A percentile compares a stretch with the other conserved stretches of the same genome.
phyloP scores from a whole-genome alignment of 2,888 invertebrate genomes.

The Eremobia ochroleuca region DNA sequence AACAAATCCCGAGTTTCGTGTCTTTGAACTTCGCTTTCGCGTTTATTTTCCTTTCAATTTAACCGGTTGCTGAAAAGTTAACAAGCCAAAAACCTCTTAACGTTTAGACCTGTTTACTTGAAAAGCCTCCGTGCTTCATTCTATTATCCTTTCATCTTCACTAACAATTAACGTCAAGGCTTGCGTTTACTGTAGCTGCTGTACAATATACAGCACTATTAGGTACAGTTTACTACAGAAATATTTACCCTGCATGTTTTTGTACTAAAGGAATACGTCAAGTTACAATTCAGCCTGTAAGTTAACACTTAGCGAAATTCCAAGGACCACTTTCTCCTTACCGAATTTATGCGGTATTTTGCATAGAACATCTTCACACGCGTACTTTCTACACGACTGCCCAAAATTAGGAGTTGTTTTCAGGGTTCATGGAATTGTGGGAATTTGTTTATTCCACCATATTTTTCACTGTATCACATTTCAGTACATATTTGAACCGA shows the following conservation, averaged over 20 bases:
- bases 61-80: slow-evolving; percentile 13
- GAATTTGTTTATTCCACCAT: no score
- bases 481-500: not conserved
- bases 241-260: not conserved
- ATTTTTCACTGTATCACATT: not conserved
- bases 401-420: not conserved
- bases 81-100: slow-evolving; percentile 23
- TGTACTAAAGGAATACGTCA: not conserved
- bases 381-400: not conserved
- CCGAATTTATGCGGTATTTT: not conserved
- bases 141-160: slow-evolving; percentile 55
- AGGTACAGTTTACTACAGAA: not conserved
- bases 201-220: not conserved
- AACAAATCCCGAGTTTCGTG: not conserved
- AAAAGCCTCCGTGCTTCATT: slow-evolving; percentile 41
- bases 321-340: not conserved
- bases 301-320: not conserved
- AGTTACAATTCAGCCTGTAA: not conserved
- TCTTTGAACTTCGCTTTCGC: slow-evolving; percentile 10
- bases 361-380: not conserved
- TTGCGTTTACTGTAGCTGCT: slow-evolving; percentile 20
- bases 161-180: slow-evolving; percentile 42
- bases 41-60: slow-evolving; percentile 19
- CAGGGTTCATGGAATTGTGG: not conserved
- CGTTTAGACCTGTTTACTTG: slow-evolving; percentile 28